A percentile compares a stretch with the other conserved stretches of the same genome.
Evolutionary conservation across 2,113 vertebrate species (phyloP).

Genomic region (Dicrurus megarhynchus): DNA sequence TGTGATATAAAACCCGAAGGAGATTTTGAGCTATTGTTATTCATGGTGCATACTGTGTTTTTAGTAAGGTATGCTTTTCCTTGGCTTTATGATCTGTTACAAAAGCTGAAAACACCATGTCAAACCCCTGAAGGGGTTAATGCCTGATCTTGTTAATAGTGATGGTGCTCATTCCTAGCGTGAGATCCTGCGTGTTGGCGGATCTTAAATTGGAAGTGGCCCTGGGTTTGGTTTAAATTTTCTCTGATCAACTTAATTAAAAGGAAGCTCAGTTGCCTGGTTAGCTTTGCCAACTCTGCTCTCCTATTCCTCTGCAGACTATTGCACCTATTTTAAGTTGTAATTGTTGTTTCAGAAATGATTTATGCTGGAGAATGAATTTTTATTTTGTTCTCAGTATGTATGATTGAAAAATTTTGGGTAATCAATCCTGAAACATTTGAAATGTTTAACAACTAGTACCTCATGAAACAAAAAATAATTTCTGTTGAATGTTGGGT

Average conservation of each 20-base stretch:
- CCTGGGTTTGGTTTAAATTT: slow-evolving; percentile 29
- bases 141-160: not conserved
- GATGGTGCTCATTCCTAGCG: slow-evolving; percentile 54
- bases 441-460: not conserved
- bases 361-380: slow-evolving; percentile 58
- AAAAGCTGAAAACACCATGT: not conserved
- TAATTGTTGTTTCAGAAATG: slow-evolving; percentile 34
- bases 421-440: not conserved
- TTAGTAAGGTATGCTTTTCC: not conserved
- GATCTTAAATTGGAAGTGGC: slow-evolving; percentile 35
- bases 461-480: not conserved
- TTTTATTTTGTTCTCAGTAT: not conserved
- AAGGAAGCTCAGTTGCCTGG: slow-evolving; percentile 53
- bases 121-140: not conserved
- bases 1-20: not conserved
- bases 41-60: not conserved
- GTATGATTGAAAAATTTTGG: not conserved
- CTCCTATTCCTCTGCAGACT: slow-evolving; percentile 41
- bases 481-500: not conserved
- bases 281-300: slow-evolving; percentile 62
- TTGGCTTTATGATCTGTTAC: slow-evolving; percentile 41
- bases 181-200: not conserved
- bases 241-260: slow-evolving; percentile 3
- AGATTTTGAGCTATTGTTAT: not conserved
- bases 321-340: slow-evolving; percentile 32